Base-by-base conservation (phyloP, 2,888 invertebrate species). In the Drosophila maculinotata region DNA sequence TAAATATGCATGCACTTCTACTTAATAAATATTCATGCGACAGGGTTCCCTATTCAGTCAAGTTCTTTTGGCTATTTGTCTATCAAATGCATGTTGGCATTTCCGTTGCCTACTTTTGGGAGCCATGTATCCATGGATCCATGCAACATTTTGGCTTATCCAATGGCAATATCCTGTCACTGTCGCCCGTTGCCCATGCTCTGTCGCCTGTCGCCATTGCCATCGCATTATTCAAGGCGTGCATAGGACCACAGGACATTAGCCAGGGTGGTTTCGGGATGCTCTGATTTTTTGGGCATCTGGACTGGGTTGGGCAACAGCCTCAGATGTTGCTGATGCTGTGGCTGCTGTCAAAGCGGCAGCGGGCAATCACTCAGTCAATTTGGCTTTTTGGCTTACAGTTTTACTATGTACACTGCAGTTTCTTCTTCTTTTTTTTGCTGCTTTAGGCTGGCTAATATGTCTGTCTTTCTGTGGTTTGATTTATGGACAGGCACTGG, bases 381-480 rank as follows among this genome's bases (percentile, higher is more conserved):
- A 79, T 71, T 78, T 79, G 78, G 63, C 76, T 71, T 70, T 76
- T 70, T 70, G 74, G 76, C 76, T 76, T 81, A 81, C 60, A 77
- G 68, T 81, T 77, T 73, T 67, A 66, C 74, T 73, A 73, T 78
- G 68, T 70, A 28, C 69, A 51, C 45, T 73, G 78, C 72, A 77
- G 48, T 56, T 49, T 20, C n/a, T 51, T 17, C 12, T 1, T 15
- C 23, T 39, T 17, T 38, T 20, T 42, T 39, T 54, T 35, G 38
- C 33, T 25, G 12, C n/a, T 26, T 47, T 45, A 30, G 68, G 54
- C 73, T 44, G 54, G 56, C 77, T 77, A 73, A 73, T 77, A 73
- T 73, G 72, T 71, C 77, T 63, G 59, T 26, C 59, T 7, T 14
- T n/a, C 12, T 64, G 80, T 64, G 77, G 80, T 60, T 79, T 79